Base-by-base conservation (phyloP, 2,113 vertebrate genomes). In the Macroglossus sobrinus region DNA sequence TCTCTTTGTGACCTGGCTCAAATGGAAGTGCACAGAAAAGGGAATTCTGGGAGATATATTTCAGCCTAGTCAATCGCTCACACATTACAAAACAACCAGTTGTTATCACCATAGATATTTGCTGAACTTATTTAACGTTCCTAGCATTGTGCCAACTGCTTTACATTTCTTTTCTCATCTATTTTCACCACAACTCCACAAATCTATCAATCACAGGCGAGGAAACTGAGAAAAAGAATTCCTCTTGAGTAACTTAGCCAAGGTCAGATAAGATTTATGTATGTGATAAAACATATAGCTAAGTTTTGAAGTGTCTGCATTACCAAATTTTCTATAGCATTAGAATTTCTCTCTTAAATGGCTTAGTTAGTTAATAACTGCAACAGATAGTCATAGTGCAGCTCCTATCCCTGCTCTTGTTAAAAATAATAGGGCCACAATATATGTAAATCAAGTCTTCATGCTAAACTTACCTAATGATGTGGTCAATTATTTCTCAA, bases 341-440 rank as follows among this genome's bases (percentile, higher is more conserved):
- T 80, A 71, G 50, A 53, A 87, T 94, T 75, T 24, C 16, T 89
- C 26, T 68, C 24, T 38, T 30, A 87, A 90, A 80, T 5, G 24
- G 61, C 13, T 75, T 87, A 64, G 19, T 75, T 87, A 64, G 19
- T 14, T 95, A 72, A 86, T 64, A 38, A 93, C 12, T 61, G 35
- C 10, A 64, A 28, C 82, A 68, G 22, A 61, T 71, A 69, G 61
- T 84, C 69, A 87, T 68, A 53, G 57, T 38, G 33, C 10, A 76
- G 9, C 19, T 94, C 40, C 53, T 57, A 59, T 64, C 26, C 61
- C 43, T 76, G 40, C 47, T 94, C 19, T 81, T 93, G 4, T 92
- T 90, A 87, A 92, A 94, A 97, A 91, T 81, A 91, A 88, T 38
- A 90, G 18, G 47, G n/a, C 26, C 26, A 61, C 35, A 43, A 33